Evolutionary conservation across 1,140 invertebrate species (phyloP).

Genomic region (Cyclina sinensis): DNA sequence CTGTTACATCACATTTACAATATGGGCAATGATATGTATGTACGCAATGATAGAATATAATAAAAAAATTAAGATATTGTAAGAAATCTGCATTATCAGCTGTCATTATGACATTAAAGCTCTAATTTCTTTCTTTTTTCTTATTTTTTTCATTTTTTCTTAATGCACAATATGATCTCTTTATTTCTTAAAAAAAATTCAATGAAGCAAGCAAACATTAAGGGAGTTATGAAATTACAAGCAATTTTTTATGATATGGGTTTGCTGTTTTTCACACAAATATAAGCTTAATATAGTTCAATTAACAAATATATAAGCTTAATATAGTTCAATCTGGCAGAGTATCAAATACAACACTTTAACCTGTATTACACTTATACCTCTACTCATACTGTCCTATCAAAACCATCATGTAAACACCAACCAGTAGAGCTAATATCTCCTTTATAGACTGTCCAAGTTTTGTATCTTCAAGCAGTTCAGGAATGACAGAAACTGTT

Average conservation of each 20-base stretch:
- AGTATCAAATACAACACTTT: too few species aligned
- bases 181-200: too few species aligned
- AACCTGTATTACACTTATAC: too few species aligned
- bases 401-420: constrained; percentile 97
- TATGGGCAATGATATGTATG: not conserved
- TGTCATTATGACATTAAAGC: too few species aligned
- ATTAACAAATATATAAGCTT: constrained; percentile 84
- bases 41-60: not conserved
- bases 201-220: too few species aligned
- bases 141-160: too few species aligned
- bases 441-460: constrained; percentile 95
- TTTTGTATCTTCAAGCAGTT: constrained; percentile 93
- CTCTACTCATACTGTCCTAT: constrained; percentile 94
- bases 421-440: constrained; percentile 93
- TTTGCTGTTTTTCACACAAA: not conserved
- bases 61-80: not conserved
- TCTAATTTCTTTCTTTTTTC: too few species aligned
- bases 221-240: too few species aligned
- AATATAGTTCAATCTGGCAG: not conserved
- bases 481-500: constrained; percentile 97
- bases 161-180: too few species aligned
- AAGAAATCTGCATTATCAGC: too few species aligned
- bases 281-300: not conserved
- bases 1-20: too few species aligned
- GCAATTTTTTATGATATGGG: not conserved